phyloP scores from a whole-genome alignment of 2,797 vertebrate species.

The Aselliscus stoliczkanus region DNA sequence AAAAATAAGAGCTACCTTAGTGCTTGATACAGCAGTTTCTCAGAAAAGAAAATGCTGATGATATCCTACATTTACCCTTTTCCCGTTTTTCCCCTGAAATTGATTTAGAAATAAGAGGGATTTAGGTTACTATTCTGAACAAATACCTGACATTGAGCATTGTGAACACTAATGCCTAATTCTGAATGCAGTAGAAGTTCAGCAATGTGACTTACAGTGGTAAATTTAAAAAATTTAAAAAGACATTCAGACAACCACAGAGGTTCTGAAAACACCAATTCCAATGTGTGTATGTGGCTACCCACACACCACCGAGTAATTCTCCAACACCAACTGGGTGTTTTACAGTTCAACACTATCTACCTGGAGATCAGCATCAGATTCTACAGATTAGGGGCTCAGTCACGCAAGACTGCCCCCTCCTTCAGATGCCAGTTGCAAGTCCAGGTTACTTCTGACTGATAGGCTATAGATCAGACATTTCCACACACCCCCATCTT shows the following conservation, averaged over 20 bases:
- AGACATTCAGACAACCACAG: not conserved
- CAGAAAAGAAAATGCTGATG: not conserved
- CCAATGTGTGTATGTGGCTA: not conserved
- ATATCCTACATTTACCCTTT: not conserved
- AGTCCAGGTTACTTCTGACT: not conserved
- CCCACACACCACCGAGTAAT: not conserved
- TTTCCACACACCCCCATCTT: not conserved
- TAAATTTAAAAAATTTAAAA: not conserved
- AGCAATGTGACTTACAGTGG: not conserved
- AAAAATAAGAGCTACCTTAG: not conserved
- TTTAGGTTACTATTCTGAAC: not conserved
- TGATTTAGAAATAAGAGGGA: not conserved
- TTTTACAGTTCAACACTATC: not conserved
- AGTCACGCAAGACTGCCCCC: not conserved
- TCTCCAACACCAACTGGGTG: not conserved
- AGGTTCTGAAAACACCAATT: not conserved
- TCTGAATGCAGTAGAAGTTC: not conserved
- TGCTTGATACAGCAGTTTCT: not conserved
- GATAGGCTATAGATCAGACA: not conserved
- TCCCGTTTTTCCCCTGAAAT: not conserved
- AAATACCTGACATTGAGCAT: not conserved
- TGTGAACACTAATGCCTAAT: not conserved
- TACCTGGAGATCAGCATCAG: not conserved
- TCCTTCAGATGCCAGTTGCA: not conserved
- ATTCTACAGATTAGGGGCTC: not conserved